phyloP scores from a whole-genome alignment of 2,113 vertebrate genomes.

The Hemibagrus wyckioides region DNA sequence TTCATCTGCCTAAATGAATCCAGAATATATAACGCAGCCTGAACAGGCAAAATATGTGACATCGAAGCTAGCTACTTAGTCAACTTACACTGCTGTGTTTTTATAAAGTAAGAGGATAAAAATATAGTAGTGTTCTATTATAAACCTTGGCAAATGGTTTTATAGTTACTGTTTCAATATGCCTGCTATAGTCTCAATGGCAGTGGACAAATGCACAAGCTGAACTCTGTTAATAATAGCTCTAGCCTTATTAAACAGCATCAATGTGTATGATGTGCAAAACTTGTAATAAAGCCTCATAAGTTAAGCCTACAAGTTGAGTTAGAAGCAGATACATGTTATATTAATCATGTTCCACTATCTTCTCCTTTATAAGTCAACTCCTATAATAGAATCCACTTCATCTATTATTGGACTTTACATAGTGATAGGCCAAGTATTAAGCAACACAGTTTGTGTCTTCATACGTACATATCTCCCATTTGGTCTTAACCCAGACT shows the following conservation, averaged over 20 bases:
- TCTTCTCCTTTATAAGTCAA: not conserved
- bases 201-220: not conserved
- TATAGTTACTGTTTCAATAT: not conserved
- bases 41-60: not conserved
- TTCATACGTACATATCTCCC: not conserved
- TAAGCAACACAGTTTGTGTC: not conserved
- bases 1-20: not conserved
- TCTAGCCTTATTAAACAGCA: not conserved
- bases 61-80: not conserved
- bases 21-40: not conserved
- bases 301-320: not conserved
- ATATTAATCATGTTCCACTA: not conserved
- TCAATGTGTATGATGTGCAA: not conserved
- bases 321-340: not conserved
- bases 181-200: not conserved
- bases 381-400: not conserved
- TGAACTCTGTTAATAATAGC: not conserved
- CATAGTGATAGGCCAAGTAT: not conserved
- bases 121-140: not conserved
- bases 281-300: not conserved
- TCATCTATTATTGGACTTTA: not conserved
- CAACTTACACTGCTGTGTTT: not conserved
- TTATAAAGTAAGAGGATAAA: not conserved
- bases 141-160: not conserved
- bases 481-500: not conserved